These are phyloP conservation scores for Semicossyphus pulcher DNA, from an alignment of 2,113 vertebrate species.

Conservation along the genomic window DNA sequence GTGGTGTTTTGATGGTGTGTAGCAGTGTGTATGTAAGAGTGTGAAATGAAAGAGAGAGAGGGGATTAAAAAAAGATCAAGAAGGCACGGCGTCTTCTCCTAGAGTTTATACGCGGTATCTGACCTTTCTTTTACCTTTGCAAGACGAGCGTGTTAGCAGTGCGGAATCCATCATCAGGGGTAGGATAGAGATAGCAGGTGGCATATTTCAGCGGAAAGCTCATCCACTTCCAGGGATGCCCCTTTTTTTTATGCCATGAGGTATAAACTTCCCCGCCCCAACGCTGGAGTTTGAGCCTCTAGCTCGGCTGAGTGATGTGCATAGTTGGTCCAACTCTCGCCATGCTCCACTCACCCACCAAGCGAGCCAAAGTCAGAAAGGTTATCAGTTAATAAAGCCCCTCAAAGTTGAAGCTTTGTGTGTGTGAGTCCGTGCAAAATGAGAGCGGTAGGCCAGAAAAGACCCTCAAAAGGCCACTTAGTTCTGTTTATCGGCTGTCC, in stretches of 20 bases:
- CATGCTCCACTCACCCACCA: constrained; percentile 39
- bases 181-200: constrained; percentile 13
- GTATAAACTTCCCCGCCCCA: constrained; percentile 27
- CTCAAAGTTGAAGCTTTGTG: constrained; percentile 60
- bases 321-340: constrained; percentile 56
- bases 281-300: constrained; percentile 14
- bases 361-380: constrained; percentile 64
- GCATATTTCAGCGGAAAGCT: constrained; percentile 39
- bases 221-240: constrained; percentile 20
- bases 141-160: constrained; percentile 8
- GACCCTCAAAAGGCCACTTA: constrained; percentile 65
- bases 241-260: constrained; percentile 30
- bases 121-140: constrained; percentile 54
- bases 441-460: constrained; percentile 28
- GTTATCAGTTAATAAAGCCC: constrained; percentile 73
- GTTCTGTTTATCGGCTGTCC: constrained; percentile 58
- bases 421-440: constrained; percentile 36
- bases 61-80: constrained; percentile 66
- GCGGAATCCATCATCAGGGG: constrained; percentile 28
- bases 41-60: constrained; percentile 47
- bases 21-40: constrained; percentile 34
- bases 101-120: constrained; percentile 36
- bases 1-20: constrained; percentile 48
- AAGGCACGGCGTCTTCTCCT: constrained; percentile 25
- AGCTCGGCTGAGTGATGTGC: constrained; percentile 49